Evolutionary conservation across 92 coral and sea anemone genomes (phyloP), one percentile per base, ranked within the genome.

Genomic region (Porites evermanni): DNA sequence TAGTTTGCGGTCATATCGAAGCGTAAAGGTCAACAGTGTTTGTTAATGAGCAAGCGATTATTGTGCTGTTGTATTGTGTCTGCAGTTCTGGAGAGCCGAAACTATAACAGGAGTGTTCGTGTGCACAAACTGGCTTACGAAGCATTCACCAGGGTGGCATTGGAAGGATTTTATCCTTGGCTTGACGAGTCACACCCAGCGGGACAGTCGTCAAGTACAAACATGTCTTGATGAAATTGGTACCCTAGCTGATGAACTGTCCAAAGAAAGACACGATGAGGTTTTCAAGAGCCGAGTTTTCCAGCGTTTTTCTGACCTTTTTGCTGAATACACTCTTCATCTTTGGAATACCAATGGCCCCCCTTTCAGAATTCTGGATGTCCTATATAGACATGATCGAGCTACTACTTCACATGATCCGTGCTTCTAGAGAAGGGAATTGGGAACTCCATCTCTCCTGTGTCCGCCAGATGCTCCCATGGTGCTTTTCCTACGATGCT

Each of bases 401-500:
- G 84, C 64, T 75, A 74, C 77, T 87, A 73, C 84, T 80, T 20
- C 80, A 77, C 77, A 63, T 77, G 77, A 83, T 88, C 74, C 86
- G 92, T 68, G 88, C 92, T 44, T 88, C 92, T 29, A 82, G 92
- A 70, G 88, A 83, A 77, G 85, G 88, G 24, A 68, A 88, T 63
- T 88, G 88, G 26, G 26, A 24, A 24, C 26, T 24, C 26, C 26
- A 24, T 24, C 26, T 24, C 26, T 24, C 26, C 26, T 24, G 26
- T 24, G 26, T 24, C 26, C 26, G 26, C 26, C 26, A 24, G 26
- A 24, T 24, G 26, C 26, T 24, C 26, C 26, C 26, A 24, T 24
- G 26, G 26, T 24, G 26, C 26, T 24, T 24, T 24, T 24, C 26
- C 26, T 24, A 24, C 26, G 26, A 24, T 24, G 26, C 26, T 24